These are phyloP conservation scores for Acropora tenuis DNA, from an alignment of 64 coral and sea anemone genomes.

Conservation along the genomic window DNA sequence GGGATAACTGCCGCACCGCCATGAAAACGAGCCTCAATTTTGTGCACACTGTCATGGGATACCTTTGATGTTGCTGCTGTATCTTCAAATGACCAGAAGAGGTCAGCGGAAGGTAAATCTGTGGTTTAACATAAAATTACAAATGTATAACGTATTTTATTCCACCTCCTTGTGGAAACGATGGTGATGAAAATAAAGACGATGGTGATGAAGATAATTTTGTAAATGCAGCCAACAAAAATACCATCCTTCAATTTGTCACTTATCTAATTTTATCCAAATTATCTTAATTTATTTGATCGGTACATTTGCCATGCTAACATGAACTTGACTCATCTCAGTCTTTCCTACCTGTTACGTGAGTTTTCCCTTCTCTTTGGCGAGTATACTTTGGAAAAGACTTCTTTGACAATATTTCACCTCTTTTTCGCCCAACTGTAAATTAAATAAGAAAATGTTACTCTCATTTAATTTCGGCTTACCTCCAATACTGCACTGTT, in stretches of 20 bases:
- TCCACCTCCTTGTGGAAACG: neutral
- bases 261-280: neutral
- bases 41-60: conserved; percentile 13
- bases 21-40: neutral
- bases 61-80: neutral
- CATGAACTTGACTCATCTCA: neutral
- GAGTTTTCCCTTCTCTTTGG: neutral
- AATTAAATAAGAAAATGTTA: neutral
- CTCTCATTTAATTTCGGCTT: too few relatives aligned
- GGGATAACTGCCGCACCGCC: conserved; percentile 1
- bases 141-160: neutral
- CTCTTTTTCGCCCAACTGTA: conserved; percentile 25
- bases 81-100: conserved; percentile 35
- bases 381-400: neutral
- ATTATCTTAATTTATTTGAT: too few relatives aligned
- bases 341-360: neutral
- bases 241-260: neutral
- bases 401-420: conserved; percentile 1
- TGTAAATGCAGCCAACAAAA: too few relatives aligned
- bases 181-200: too few relatives aligned
- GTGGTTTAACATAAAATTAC: neutral
- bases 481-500: neutral
- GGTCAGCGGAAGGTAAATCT: conserved; percentile 4
- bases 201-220: too few relatives aligned
- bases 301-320: neutral